phyloP scores from a whole-genome alignment of 1,140 invertebrate species.

The Megalopta genalis region DNA sequence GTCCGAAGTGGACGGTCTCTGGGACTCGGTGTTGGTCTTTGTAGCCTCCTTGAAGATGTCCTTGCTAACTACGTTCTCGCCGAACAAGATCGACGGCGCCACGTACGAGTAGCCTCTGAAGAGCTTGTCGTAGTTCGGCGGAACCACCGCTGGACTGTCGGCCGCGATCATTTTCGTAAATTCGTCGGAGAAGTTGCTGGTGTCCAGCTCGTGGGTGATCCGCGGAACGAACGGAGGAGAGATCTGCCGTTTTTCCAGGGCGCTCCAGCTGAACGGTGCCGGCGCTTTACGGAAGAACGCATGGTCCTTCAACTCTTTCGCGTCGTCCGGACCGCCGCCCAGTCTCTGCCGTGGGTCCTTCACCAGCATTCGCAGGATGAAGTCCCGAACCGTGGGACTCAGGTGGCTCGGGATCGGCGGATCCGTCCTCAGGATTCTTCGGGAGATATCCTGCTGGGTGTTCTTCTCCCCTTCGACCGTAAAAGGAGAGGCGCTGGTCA shows the following conservation, averaged over 20 bases:
- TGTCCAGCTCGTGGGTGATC: conserved; percentile 92
- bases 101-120: conserved; percentile 98
- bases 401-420: conserved; percentile 91
- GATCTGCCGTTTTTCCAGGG: conserved; percentile 86
- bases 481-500: conserved; percentile 99
- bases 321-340: conserved; percentile 90
- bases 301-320: conserved; percentile 92
- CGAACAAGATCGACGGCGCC: conserved; percentile 94
- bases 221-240: conserved; percentile 90
- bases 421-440: conserved; percentile 91
- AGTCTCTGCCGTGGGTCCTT: conserved; percentile 93
- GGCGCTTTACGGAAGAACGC: conserved; percentile 86
- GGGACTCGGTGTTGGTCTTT: background rate
- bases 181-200: conserved; percentile 97
- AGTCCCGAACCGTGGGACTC: conserved; percentile 83
- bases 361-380: conserved; percentile 88
- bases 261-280: conserved; percentile 84
- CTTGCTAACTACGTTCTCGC: conserved; percentile 90
- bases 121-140: conserved; percentile 91
- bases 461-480: conserved; percentile 96
- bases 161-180: conserved; percentile 94
- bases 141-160: conserved; percentile 94
- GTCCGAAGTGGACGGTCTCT: conserved; percentile 58
- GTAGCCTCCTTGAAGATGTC: conserved; percentile 81
- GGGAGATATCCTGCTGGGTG: conserved; percentile 95